Base-by-base conservation (phyloP, 2,113 vertebrate species). In the Cavia porcellus region DNA sequence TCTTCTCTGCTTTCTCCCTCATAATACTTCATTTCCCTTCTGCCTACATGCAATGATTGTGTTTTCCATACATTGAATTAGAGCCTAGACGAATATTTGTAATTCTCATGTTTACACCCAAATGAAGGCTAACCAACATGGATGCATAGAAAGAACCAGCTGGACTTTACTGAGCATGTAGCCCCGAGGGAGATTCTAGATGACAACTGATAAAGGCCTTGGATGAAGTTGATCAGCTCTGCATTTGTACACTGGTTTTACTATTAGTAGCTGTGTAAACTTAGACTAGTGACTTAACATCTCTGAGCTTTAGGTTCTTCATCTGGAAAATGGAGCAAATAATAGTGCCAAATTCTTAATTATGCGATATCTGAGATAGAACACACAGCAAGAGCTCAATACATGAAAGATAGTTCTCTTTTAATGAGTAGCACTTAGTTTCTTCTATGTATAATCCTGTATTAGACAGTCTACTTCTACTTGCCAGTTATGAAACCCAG, bases 11-110 rank as follows among this genome's bases (percentile, higher is more conserved):
- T 6, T 59, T n/a, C 19, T 57, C 19, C 64, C 6, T 2, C 24
- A 68, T 28, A 6, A 32, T 35, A 74, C 1, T 7, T 61, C 22
- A 25, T 80, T 94, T 91, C 7, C 30, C 7, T n/a, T 68, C 68
- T 47, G 72, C 75, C 50, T 86, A 25, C 45, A 9, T 55, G 24
- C 64, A 91, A 11, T 87, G 59, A 35, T 66, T 86, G 57, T 80
- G 66, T 93, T 94, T 92, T 93, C 70, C n/a, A 90, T 61, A 57
- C 79, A 74, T 3, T 89, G 64, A 92, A 72, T 64, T 77, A 72
- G 50, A 92, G 66, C 30, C 50, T 72, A 89, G 22, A 13, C 55
- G 89, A 66, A 79, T 89, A n/a, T 77, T 97, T 92, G 28, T 90
- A 80, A 72, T 45, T 90, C n/a, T 20, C 11, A 64, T 89, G 61